These are phyloP conservation scores for Malthinus seriepunctatus DNA, from an alignment of 2,888 invertebrate genomes.

Conservation along the genomic window DNA sequence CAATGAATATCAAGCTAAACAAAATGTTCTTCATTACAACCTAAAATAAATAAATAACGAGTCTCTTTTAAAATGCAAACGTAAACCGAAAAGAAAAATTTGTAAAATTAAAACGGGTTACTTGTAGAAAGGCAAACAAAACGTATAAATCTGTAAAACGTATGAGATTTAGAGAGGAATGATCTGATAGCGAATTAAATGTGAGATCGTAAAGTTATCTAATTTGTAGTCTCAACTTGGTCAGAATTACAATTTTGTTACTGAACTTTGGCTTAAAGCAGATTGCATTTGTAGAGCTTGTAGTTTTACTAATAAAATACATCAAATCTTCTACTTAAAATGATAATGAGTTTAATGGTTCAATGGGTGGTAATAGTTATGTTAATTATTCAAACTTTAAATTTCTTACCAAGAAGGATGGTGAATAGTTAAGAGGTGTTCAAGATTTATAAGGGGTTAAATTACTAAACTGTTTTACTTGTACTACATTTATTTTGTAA, in stretches of 20 bases:
- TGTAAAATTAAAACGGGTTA: slow-evolving; percentile 3
- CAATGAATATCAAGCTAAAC: no score
- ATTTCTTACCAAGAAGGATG: no score
- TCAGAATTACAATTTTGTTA: slow-evolving; percentile 14
- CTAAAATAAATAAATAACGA: not conserved
- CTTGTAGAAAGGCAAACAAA: slow-evolving; percentile 18
- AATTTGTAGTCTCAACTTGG: slow-evolving; percentile 19
- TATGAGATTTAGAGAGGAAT: slow-evolving; percentile 5
- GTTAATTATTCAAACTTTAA: no score
- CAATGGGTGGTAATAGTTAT: no score
- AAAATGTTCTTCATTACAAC: no score
- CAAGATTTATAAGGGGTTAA: no score
- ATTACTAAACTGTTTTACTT: no score
- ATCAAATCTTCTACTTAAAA: no score
- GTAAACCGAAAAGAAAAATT: not conserved
- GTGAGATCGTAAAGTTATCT: slow-evolving; percentile 17
- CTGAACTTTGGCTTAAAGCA: not conserved
- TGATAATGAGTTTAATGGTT: no score
- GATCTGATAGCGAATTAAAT: slow-evolving; percentile 18
- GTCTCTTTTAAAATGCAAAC: not conserved
- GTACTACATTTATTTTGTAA: no score
- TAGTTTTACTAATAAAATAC: not conserved
- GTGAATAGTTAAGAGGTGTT: no score
- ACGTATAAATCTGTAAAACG: slow-evolving; percentile 14
- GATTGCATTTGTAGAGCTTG: not conserved